Conservation (phyloP, 64 coral and sea anemone genomes). For the Stichodactyla mertensii region DNA sequence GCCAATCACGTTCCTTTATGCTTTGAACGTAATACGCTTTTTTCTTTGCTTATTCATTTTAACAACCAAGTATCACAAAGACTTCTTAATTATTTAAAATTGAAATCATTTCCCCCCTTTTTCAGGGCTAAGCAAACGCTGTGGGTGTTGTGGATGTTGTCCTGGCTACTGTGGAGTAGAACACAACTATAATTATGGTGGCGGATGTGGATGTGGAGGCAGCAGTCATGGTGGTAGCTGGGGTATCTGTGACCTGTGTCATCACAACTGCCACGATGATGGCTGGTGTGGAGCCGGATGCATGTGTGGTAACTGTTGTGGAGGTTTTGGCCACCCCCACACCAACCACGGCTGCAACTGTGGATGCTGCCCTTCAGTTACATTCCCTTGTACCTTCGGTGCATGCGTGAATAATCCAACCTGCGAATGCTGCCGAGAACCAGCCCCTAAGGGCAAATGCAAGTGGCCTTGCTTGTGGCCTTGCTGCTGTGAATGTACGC, state of each 20-base stretch:
- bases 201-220: constrained; percentile 28
- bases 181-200: constrained; percentile 24
- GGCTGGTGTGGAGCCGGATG: constrained; percentile 53
- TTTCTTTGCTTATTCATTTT: too few relatives aligned
- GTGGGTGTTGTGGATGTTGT: constrained; percentile 8
- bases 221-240: constrained; percentile 4
- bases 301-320: constrained; percentile 54
- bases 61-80: too few relatives aligned
- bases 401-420: constrained; percentile 53
- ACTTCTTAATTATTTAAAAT: too few relatives aligned
- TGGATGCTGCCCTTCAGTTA: constrained; percentile 47
- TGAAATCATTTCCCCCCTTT: background rate
- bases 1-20: too few relatives aligned
- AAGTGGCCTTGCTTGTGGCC: constrained; percentile 62
- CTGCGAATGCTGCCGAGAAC: constrained; percentile 45
- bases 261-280: constrained; percentile 24
- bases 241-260: constrained; percentile 29
- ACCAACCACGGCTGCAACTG: constrained; percentile 35
- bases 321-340: constrained; percentile 39
- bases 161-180: background rate
- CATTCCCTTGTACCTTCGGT: constrained; percentile 54
- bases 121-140: background rate
- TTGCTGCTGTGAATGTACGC: constrained; percentile 48
- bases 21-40: too few relatives aligned
- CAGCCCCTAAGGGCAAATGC: constrained; percentile 29